These are phyloP conservation scores for Halocaridina rubra DNA, from an alignment of 2,888 invertebrate genomes.

Conservation along the genomic window DNA sequence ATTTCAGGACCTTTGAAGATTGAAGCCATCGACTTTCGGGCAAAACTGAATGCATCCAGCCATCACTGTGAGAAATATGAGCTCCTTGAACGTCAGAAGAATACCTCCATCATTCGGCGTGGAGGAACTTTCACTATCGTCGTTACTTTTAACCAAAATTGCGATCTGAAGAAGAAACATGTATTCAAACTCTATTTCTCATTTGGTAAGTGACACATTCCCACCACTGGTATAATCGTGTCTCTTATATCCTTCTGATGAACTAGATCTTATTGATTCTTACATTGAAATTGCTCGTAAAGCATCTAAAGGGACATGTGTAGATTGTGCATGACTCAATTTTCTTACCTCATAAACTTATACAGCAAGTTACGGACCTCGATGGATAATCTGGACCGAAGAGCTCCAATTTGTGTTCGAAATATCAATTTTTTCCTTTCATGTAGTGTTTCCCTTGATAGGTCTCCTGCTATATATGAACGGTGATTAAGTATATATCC, in stretches of 20 bases:
- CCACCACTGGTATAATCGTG: too few species aligned
- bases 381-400: too few species aligned
- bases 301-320: too few species aligned
- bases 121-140: slow-evolving; percentile 31
- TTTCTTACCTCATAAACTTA: too few species aligned
- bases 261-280: too few species aligned
- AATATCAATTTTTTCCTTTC: too few species aligned
- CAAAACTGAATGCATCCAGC: slow-evolving; percentile 66
- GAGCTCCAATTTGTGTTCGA: too few species aligned
- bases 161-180: slow-evolving; percentile 67
- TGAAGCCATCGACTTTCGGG: slow-evolving; percentile 65
- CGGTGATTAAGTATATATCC: not conserved
- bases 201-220: slow-evolving; percentile 23
- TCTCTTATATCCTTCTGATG: too few species aligned
- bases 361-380: too few species aligned
- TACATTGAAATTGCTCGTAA: too few species aligned
- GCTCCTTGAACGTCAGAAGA: slow-evolving; percentile 60
- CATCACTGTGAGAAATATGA: slow-evolving; percentile 67
- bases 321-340: too few species aligned
- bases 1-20: not conserved
- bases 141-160: slow-evolving; percentile 72
- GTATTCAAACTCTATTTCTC: slow-evolving; percentile 18
- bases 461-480: not conserved
- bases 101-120: slow-evolving; percentile 65
- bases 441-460: too few species aligned